phyloP scores from a whole-genome alignment of 2,113 vertebrate species.

The Pollachius pollachius region DNA sequence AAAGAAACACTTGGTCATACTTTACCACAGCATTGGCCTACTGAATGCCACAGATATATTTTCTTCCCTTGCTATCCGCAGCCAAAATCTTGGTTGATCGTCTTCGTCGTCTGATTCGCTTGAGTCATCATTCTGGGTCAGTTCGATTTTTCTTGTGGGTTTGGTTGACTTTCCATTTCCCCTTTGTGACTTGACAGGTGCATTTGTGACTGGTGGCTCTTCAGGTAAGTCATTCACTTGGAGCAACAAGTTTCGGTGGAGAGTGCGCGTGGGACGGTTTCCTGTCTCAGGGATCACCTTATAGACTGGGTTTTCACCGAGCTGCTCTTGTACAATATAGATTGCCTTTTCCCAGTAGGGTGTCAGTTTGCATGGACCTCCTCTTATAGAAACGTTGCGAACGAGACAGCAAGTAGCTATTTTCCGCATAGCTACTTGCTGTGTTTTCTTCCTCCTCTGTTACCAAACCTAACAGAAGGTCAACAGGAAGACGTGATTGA shows the following conservation, averaged over 20 bases:
- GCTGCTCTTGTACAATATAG: constrained; percentile 13
- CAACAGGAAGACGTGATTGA: constrained; percentile 12
- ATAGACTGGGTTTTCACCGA: background rate
- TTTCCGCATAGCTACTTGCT: background rate
- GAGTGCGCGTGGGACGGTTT: background rate
- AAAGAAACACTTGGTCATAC: no score
- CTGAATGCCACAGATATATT: no score
- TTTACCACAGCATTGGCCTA: no score
- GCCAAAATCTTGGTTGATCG: background rate
- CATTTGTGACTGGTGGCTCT: background rate
- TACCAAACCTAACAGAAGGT: constrained; percentile 6
- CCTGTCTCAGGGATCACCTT: background rate
- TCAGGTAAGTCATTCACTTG: background rate
- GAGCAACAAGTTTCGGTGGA: background rate
- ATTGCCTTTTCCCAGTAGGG: constrained; percentile 16
- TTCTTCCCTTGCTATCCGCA: background rate
- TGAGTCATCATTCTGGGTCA: background rate
- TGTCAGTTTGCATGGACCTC: constrained; percentile 20
- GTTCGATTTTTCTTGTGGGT: background rate
- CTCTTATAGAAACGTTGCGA: constrained; percentile 16
- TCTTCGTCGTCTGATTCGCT: background rate
- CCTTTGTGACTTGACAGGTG: background rate
- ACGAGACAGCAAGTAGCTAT: no score
- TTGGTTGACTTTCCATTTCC: background rate
- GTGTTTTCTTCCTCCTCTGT: background rate